Percentiles rank a stretch among this genome's conserved stretches.
These are phyloP conservation scores for Siniperca obscura DNA, from an alignment of 2,797 vertebrate genomes.

Conservation along the genomic window DNA sequence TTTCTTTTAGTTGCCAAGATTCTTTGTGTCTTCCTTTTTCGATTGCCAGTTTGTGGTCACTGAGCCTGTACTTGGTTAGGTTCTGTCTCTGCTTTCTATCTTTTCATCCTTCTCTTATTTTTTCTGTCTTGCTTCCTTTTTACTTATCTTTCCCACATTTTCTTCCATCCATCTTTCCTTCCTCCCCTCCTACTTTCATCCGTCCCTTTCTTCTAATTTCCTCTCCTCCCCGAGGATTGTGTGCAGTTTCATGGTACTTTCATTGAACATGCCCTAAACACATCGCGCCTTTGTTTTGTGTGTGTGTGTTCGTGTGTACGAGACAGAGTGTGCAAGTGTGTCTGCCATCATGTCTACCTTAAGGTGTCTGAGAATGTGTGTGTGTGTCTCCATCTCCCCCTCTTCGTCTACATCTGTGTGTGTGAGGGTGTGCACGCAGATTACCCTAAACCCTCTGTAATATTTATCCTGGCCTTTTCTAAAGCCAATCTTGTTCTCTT, in stretches of 20 bases:
- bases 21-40: too few relatives aligned
- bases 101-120: background rate
- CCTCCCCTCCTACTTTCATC: conserved; percentile 10
- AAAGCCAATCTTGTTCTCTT: conserved; percentile 84
- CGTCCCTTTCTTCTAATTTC: conserved; percentile 42
- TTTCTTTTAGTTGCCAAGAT: too few relatives aligned
- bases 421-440: conserved; percentile 66
- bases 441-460: conserved; percentile 84
- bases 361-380: conserved; percentile 81
- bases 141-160: conserved; percentile 4
- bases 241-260: conserved; percentile 69
- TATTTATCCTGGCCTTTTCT: conserved; percentile 84
- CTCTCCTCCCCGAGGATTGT: conserved; percentile 53
- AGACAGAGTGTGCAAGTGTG: conserved; percentile 50
- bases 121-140: background rate
- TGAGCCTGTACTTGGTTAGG: too few relatives aligned
- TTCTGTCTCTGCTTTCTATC: too few relatives aligned
- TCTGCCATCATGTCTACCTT: conserved; percentile 75
- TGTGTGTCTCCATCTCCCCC: conserved; percentile 72
- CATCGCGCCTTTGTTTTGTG: conserved; percentile 48
- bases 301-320: conserved; percentile 25
- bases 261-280: conserved; percentile 53
- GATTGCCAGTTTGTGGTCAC: too few relatives aligned
- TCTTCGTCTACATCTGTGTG: conserved; percentile 50
- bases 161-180: conserved; percentile 5